phyloP scores from a whole-genome alignment of 2,797 vertebrate genomes.

The Sparidentex hasta region DNA sequence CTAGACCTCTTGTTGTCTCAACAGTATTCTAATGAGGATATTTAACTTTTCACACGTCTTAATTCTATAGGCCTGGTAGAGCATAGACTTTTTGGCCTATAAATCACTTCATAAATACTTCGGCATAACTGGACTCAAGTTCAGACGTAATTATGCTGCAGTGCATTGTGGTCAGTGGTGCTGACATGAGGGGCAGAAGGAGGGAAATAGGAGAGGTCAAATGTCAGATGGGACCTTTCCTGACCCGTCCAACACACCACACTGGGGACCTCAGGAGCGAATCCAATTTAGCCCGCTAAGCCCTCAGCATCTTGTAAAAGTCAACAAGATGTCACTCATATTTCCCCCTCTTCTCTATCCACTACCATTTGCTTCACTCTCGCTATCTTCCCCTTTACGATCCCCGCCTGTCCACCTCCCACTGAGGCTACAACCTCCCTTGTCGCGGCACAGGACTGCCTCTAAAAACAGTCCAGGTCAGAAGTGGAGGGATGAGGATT shows the following conservation, averaged over 20 bases:
- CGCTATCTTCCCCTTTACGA: slow-evolving; percentile 9
- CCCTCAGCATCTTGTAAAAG: slow-evolving; percentile 66
- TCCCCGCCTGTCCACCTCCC: neutral
- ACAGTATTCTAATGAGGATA: too few species aligned
- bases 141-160: slow-evolving; percentile 38
- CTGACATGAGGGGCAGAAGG: slow-evolving; percentile 34
- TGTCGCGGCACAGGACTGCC: neutral
- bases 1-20: too few species aligned
- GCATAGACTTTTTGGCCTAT: too few species aligned
- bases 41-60: too few species aligned
- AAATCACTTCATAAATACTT: neutral
- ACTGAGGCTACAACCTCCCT: slow-evolving; percentile 26
- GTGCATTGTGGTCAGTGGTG: slow-evolving; percentile 44
- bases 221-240: slow-evolving; percentile 50
- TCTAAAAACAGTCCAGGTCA: slow-evolving; percentile 21
- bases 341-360: slow-evolving; percentile 29
- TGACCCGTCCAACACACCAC: slow-evolving; percentile 63
- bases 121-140: slow-evolving; percentile 31
- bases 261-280: slow-evolving; percentile 63
- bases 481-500: slow-evolving; percentile 3
- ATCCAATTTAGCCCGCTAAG: slow-evolving; percentile 60
- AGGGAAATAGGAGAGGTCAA: slow-evolving; percentile 57
- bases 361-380: slow-evolving; percentile 5
- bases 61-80: too few species aligned
- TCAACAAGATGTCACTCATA: slow-evolving; percentile 74